Evolutionary conservation across 2,113 vertebrate species (phyloP), one percentile per base, ranked within the genome.

Genomic region (Lonchura striata): DNA sequence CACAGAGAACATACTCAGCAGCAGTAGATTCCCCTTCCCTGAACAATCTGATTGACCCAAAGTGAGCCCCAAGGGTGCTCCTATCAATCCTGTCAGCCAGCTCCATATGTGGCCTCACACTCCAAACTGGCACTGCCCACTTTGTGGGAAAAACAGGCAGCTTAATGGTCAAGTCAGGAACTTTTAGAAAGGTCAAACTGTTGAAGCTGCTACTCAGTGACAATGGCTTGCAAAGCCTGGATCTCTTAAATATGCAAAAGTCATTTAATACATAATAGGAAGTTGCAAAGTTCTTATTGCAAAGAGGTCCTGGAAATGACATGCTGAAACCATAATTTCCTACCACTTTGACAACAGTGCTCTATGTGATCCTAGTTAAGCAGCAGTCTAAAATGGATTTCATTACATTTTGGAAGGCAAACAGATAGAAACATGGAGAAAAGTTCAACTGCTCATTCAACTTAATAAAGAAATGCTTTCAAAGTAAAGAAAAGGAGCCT

Each of bases 361-460:
- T 82, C 49, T 59, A 14, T 7, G 30, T 50, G 25, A 54, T 49
- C 8, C 56, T 37, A 86, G 57, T 81, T 82, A 85, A 46, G 53
- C 41, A 56, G 65, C 80, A 47, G 71, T 86, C 76, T 69, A 50
- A 75, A 77, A 64, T 11, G 20, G 56, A 71, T 53, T 85, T 81
- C 30, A 64, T 77, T 82, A 70, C 16, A 35, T 89, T 84, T 71
- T 92, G 65, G 42, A 96, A 90, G 74, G 88, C 57, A 95, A 82
- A 53, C 59, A 96, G 72, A 37, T 68, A 80, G 3, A 72, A 84
- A 88, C 35, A 74, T 13, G n/a, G 81, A 88, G 28, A 88, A 24
- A 21, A 50, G 24, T 37, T 80, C 59, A 89, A 44, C 25, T 60
- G 54, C 50, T 56, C 8, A 4, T 94, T 86, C 72, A 83, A 65